Percentiles rank a stretch among this genome's conserved stretches.
Conservation (phyloP, 2,888 invertebrate species). For the Nomada lathburiana region DNA sequence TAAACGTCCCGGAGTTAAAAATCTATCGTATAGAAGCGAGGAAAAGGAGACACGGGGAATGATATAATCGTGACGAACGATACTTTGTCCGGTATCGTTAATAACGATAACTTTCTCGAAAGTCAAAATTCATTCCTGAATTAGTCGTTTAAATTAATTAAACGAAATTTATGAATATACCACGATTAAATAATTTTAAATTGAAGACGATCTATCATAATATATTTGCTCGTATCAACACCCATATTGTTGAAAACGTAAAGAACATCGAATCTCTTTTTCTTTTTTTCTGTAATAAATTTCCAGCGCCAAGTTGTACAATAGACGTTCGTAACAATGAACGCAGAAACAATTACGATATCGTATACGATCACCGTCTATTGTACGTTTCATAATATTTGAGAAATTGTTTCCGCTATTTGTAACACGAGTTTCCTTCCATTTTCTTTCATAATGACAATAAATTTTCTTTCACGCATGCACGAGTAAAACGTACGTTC, state of each 20-base stretch:
- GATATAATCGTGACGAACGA: neutral
- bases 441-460: neutral
- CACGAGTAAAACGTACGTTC: neutral
- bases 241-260: conserved; percentile 30
- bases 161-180: neutral
- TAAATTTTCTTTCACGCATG: conserved; percentile 1
- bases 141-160: neutral
- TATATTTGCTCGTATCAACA: conserved; percentile 2
- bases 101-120: neutral
- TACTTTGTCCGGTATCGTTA: neutral
- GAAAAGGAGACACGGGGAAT: neutral
- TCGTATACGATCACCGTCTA: conserved; percentile 31
- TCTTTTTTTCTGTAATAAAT: conserved; percentile 21
- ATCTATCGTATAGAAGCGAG: conserved; percentile 11
- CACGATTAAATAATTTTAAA: neutral
- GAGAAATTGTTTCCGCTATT: conserved; percentile 39
- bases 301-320: conserved; percentile 12
- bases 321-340: conserved; percentile 31
- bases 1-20: conserved; percentile 15
- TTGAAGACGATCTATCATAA: neutral
- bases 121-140: neutral
- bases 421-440: conserved; percentile 28
- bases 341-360: conserved; percentile 41
- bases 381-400: conserved; percentile 35
- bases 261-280: neutral